A percentile compares a stretch with the other conserved stretches of the same genome.
Evolutionary conservation across 2,888 invertebrate species (phyloP).

Genomic region (Punctoribates punctum): DNA sequence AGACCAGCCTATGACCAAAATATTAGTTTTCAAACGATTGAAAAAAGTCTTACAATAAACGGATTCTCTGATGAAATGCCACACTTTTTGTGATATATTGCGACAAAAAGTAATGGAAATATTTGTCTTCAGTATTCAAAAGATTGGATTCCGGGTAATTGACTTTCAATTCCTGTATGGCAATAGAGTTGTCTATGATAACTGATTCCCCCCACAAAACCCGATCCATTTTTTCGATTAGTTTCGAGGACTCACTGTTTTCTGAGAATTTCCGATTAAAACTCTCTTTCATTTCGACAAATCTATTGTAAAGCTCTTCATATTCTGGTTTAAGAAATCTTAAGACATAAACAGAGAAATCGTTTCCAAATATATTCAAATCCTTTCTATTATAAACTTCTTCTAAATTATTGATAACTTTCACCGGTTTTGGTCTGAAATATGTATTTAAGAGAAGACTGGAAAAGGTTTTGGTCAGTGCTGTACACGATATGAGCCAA

Average conservation of each 20-base stretch:
- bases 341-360: neutral
- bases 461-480: neutral
- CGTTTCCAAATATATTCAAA: neutral
- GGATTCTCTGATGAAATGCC: neutral
- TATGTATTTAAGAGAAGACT: neutral
- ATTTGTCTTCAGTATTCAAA: neutral
- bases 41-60: neutral
- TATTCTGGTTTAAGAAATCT: neutral
- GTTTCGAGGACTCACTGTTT: neutral
- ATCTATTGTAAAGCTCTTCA: neutral
- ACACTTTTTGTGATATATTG: neutral
- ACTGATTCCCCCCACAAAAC: neutral
- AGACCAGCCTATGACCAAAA: neutral
- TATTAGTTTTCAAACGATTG: neutral
- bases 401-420: neutral
- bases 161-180: neutral
- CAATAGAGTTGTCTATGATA: neutral
- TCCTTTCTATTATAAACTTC: neutral
- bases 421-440: neutral
- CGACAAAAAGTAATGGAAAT: neutral
- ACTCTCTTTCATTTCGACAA: neutral
- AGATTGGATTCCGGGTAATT: neutral
- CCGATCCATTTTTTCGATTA: neutral
- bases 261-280: neutral
- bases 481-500: neutral